Conservation (phyloP, 2,113 vertebrate genomes). For the Genyomyrus donnyi region DNA sequence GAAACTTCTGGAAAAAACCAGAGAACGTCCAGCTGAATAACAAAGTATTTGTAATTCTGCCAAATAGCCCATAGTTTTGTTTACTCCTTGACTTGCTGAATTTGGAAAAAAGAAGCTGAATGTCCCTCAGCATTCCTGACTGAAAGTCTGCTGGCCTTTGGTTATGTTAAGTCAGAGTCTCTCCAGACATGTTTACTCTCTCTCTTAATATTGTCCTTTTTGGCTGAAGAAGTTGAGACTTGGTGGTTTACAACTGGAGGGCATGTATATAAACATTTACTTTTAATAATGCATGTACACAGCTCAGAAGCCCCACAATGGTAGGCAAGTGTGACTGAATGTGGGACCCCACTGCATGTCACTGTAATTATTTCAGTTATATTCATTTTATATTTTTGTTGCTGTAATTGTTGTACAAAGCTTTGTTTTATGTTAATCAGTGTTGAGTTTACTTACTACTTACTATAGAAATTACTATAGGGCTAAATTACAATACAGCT, state of each 20-base stretch:
- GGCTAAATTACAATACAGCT: not conserved
- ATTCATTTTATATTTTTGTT: not conserved
- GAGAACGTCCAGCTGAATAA: not conserved
- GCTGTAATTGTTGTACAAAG: not conserved
- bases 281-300: not conserved
- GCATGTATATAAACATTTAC: conserved; percentile 4
- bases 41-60: not conserved
- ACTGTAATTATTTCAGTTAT: not conserved
- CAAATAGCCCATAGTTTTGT: not conserved
- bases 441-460: not conserved
- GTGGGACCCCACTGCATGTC: not conserved
- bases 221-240: not conserved
- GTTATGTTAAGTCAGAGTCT: not conserved
- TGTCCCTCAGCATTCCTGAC: not conserved
- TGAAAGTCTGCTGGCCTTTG: not conserved
- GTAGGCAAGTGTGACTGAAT: not conserved
- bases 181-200: not conserved
- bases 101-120: not conserved
- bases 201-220: not conserved
- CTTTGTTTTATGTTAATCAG: not conserved
- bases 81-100: not conserved
- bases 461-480: not conserved
- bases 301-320: not conserved
- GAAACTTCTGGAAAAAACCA: not conserved
- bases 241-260: not conserved